Percentiles rank a stretch among this genome's conserved stretches.
Conservation (phyloP, 2,113 vertebrate genomes). For the Motacilla tschutschensis region DNA sequence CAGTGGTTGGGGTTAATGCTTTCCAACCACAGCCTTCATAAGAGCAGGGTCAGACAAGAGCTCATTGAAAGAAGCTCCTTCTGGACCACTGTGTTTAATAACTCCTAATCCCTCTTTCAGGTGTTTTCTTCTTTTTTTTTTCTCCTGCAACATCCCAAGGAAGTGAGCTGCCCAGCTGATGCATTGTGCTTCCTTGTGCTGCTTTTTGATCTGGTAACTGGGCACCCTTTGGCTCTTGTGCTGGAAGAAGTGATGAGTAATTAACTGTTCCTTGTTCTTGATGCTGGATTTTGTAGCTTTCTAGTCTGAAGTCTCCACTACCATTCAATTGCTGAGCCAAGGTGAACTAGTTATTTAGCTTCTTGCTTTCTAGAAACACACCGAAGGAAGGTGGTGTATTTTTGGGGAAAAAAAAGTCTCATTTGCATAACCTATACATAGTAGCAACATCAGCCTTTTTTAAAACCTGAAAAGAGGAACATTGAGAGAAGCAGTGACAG, state of each 20-base stretch:
- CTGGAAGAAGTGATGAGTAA: background rate
- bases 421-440: conserved; percentile 20
- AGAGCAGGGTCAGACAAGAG: background rate
- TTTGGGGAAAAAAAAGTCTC: background rate
- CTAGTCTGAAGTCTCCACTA: background rate
- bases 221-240: background rate
- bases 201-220: background rate
- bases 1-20: background rate
- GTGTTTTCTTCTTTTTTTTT: background rate
- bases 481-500: background rate
- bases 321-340: background rate
- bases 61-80: background rate
- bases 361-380: background rate
- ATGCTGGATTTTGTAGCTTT: background rate
- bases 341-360: background rate
- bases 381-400: background rate
- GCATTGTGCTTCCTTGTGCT: background rate
- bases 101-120: background rate
- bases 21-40: background rate
- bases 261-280: background rate
- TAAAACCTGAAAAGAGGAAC: background rate
- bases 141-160: background rate
- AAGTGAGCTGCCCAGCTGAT: background rate
- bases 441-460: background rate
- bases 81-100: background rate